phyloP scores from a whole-genome alignment of 2,113 vertebrate species.

The Coturnix japonica region DNA sequence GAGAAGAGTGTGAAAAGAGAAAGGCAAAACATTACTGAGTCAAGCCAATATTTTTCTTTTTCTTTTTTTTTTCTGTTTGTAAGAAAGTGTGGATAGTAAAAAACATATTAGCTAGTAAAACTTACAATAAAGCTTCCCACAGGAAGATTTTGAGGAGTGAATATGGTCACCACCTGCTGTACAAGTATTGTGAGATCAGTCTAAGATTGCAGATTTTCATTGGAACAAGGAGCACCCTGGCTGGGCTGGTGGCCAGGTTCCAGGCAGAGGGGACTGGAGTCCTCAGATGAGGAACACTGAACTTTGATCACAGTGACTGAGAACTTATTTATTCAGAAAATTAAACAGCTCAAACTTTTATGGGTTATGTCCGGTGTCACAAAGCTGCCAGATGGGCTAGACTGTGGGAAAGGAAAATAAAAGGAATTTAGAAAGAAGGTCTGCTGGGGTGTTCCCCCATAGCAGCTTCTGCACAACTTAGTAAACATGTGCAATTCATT shows the following conservation, averaged over 20 bases:
- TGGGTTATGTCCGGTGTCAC: background rate
- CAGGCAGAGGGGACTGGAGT: background rate
- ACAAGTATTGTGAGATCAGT: background rate
- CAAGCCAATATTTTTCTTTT: background rate
- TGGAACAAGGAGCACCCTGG: background rate
- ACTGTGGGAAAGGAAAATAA: constrained; percentile 29
- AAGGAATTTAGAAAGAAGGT: constrained; percentile 13
- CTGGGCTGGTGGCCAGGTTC: constrained; percentile 24
- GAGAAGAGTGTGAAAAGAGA: background rate
- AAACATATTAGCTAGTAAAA: background rate
- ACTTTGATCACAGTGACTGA: constrained; percentile 40
- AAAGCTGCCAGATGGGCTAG: constrained; percentile 17
- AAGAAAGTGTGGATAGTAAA: background rate
- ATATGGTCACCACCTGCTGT: constrained; percentile 12
- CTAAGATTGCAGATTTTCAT: background rate
- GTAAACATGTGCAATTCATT: constrained; percentile 1
- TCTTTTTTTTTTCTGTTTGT: background rate
- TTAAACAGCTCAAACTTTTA: constrained; percentile 48
- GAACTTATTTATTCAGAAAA: constrained; percentile 25
- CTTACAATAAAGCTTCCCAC: background rate
- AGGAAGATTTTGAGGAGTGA: background rate
- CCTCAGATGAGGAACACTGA: constrained; percentile 1
- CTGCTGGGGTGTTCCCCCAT: background rate
- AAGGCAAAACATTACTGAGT: background rate
- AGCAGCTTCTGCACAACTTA: background rate